phyloP scores from a whole-genome alignment of 2,888 invertebrate species.

The Apoderus coryli region DNA sequence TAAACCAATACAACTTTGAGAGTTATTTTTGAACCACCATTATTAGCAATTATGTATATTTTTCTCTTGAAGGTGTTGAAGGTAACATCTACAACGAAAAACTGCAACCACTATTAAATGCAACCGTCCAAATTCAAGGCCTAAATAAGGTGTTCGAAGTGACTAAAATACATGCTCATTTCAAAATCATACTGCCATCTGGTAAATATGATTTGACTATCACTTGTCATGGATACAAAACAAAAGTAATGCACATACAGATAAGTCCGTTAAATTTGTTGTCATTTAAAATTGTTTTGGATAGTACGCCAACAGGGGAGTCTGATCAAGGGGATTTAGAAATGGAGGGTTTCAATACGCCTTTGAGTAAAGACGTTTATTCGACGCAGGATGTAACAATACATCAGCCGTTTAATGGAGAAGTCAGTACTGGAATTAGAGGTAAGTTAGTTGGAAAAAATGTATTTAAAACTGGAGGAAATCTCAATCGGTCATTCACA shows the following conservation, averaged over 20 bases:
- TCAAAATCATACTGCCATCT: constrained; percentile 53
- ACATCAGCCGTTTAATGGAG: constrained; percentile 18
- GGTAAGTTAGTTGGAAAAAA: too few relatives aligned
- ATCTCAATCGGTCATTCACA: too few relatives aligned
- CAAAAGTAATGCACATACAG: constrained; percentile 32
- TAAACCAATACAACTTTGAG: too few relatives aligned
- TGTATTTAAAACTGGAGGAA: too few relatives aligned
- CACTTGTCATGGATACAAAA: constrained; percentile 44
- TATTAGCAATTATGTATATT: too few relatives aligned
- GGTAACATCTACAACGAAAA: constrained; percentile 35
- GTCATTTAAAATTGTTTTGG: constrained; percentile 25
- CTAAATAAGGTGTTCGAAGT: constrained; percentile 43
- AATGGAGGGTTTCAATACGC: constrained; percentile 5
- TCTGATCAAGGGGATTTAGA: constrained; percentile 5
- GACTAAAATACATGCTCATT: constrained; percentile 53
- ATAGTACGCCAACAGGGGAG: constrained; percentile 4
- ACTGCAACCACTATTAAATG: constrained; percentile 59
- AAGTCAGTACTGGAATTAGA: constrained; percentile 20
- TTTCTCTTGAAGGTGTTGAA: too few relatives aligned
- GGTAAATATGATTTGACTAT: constrained; percentile 51
- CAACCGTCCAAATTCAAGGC: constrained; percentile 51
- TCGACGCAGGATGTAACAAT: constrained; percentile 15
- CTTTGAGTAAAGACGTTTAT: constrained; percentile 2
- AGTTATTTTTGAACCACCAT: too few relatives aligned
- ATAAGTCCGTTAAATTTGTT: constrained; percentile 32